Percentiles rank a stretch among this genome's conserved stretches.
Evolutionary conservation across 2,797 vertebrate species (phyloP).

Genomic region (Darevskia nairensis): DNA sequence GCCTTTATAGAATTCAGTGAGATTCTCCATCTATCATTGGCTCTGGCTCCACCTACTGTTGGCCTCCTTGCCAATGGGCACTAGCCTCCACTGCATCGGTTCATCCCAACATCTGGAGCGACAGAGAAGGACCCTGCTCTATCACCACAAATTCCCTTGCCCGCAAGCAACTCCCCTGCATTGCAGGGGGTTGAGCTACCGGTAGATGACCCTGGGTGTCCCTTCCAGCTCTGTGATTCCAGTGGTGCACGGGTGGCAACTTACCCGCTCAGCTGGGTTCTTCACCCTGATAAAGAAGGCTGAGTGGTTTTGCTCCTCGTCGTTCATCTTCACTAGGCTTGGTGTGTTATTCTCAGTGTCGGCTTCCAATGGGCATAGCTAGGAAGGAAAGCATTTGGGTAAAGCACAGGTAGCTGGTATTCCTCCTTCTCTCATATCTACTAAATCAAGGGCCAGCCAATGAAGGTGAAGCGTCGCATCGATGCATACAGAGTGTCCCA

Average conservation of each 20-base stretch:
- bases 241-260: not conserved
- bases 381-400: not conserved
- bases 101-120: not conserved
- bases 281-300: conserved; percentile 41
- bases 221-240: too few species aligned
- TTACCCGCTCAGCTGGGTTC: conserved; percentile 25
- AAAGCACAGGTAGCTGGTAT: not conserved
- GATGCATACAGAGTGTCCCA: not conserved
- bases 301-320: conserved; percentile 22
- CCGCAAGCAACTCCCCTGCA: not conserved
- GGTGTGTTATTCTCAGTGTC: conserved; percentile 9
- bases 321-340: conserved; percentile 33
- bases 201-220: not conserved
- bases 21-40: too few species aligned
- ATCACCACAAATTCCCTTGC: not conserved
- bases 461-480: not conserved
- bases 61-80: not conserved
- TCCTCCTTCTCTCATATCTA: not conserved
- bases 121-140: not conserved
- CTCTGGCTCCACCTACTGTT: too few species aligned
- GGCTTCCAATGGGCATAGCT: conserved; percentile 42
- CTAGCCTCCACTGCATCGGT: not conserved
- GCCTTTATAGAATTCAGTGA: too few species aligned
- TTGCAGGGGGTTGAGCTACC: too few species aligned
- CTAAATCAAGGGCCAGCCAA: too few species aligned